phyloP scores from a whole-genome alignment of 1,140 invertebrate species.

The Prorops nasuta region DNA sequence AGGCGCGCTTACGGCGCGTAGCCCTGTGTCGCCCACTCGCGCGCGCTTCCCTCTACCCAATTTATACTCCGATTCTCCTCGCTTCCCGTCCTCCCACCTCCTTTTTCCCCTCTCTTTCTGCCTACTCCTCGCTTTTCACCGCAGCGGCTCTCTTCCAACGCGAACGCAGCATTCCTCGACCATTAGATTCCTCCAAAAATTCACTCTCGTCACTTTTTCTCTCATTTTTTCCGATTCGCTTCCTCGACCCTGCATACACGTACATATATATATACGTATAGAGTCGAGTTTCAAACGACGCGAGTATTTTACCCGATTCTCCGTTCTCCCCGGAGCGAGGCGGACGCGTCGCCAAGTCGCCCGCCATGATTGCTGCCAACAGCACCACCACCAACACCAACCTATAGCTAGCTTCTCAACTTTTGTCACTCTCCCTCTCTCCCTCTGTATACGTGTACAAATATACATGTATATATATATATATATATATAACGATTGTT shows the following conservation, averaged over 20 bases:
- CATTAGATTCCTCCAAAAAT: not conserved
- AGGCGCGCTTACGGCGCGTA: too few relatives aligned
- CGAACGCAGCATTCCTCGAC: too few relatives aligned
- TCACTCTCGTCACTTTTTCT: not conserved
- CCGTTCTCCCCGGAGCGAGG: not conserved
- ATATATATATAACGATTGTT: too few relatives aligned
- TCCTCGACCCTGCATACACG: too few relatives aligned
- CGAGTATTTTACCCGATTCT: not conserved
- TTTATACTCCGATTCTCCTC: slow-evolving; percentile 13
- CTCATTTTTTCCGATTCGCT: not conserved
- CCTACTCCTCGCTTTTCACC: too few relatives aligned
- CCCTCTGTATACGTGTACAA: too few relatives aligned
- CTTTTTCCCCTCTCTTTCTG: slow-evolving; percentile 6
- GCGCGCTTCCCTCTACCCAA: too few relatives aligned
- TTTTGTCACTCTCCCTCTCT: not conserved
- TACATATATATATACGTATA: too few relatives aligned
- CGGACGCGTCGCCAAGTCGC: slow-evolving; percentile 19
- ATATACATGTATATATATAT: too few relatives aligned
- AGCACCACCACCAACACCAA: too few relatives aligned
- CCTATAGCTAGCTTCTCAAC: slow-evolving; percentile 13
- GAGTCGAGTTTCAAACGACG: too few relatives aligned
- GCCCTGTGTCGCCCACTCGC: slow-evolving; percentile 18
- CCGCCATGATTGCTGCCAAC: slow-evolving; percentile 30
- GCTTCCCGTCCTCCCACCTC: not conserved
- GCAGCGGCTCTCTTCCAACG: too few relatives aligned